Base-by-base conservation (phyloP, 2,888 invertebrate species). In the Coleophora deauratella region DNA sequence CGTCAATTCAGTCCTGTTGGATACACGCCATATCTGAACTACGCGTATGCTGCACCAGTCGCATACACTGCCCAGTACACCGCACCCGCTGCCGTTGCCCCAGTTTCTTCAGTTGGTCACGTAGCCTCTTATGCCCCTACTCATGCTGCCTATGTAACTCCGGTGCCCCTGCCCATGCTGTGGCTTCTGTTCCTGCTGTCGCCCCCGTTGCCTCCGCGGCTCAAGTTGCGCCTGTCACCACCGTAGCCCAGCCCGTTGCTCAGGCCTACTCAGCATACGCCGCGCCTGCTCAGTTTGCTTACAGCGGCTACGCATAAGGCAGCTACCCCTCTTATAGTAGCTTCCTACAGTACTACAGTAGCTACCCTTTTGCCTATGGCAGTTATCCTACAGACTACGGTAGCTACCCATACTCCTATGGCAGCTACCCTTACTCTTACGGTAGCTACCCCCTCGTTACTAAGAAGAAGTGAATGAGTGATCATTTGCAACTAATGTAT, bases 151-250 rank as follows among this genome's bases (percentile, higher is more conserved):
- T 34, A 13, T 10, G 37, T 42, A 2, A 9, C 8, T 10, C 8
- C 28, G 8, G 28, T 10, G 8, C 28, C 28, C 10, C 37, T 35
- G 11, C 37, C 38, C 10, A 27, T 37, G 41, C 42, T 9, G 41
- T 48, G 3, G 52, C 55, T 31, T 50, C 61, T 3, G 49, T n/a
- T n/a, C n/a, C n/a, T n/a, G n/a, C n/a, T 12, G 21, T 33, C 27
- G 27, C 41, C 27, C 36, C 36, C 8, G 35, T 37, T 27, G 30
- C 39, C 10, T 37, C 41, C 9, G 38, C 37, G 31, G 37, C 43
- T 11, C 33, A 32, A 11, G 21, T 33, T 37, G 39, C 41, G 10
- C 41, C 40, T 13, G 28, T 41, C 7, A 31, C 38, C 27, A 34
- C 38, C 1, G 33, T 33, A 3, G 42, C 42, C 40, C 28, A 21